These are phyloP conservation scores for Drosophila triauraria DNA, from an alignment of 1,140 invertebrate species.

Conservation along the genomic window DNA sequence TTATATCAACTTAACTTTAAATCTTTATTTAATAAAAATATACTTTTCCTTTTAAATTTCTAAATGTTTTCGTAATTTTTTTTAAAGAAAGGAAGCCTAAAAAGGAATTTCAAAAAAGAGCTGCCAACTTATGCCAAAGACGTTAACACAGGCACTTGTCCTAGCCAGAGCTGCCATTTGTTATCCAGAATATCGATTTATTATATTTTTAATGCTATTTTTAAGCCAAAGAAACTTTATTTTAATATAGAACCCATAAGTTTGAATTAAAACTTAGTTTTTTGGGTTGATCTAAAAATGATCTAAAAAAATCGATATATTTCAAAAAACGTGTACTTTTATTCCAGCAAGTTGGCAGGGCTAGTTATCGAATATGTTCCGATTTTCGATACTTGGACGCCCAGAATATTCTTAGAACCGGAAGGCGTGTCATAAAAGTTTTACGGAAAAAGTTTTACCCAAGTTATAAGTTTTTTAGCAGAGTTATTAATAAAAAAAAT, in stretches of 20 bases:
- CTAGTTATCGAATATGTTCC: background rate
- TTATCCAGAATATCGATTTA: background rate
- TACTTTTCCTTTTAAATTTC: background rate
- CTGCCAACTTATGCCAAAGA: background rate
- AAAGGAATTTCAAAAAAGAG: background rate
- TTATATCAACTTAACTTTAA: too few species aligned
- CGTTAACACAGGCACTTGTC: too few species aligned
- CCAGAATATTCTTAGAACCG: too few species aligned
- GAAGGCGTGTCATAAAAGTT: too few species aligned
- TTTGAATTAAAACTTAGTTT: background rate
- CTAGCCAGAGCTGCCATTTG: background rate
- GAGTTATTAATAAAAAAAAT: background rate
- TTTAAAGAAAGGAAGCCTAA: too few species aligned
- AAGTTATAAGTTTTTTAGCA: too few species aligned
- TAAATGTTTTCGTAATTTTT: background rate
- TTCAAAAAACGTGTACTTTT: too few species aligned
- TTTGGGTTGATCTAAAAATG: too few species aligned
- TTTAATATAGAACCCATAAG: rapidly evolving
- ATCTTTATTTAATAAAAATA: background rate
- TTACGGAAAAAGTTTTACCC: too few species aligned
- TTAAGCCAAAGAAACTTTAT: too few species aligned
- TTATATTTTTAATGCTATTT: too few species aligned
- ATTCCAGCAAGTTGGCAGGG: background rate
- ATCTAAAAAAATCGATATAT: too few species aligned
- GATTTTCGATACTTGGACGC: background rate